Conservation (phyloP, 2,888 invertebrate species). For the Nemotelus nigrinus region DNA sequence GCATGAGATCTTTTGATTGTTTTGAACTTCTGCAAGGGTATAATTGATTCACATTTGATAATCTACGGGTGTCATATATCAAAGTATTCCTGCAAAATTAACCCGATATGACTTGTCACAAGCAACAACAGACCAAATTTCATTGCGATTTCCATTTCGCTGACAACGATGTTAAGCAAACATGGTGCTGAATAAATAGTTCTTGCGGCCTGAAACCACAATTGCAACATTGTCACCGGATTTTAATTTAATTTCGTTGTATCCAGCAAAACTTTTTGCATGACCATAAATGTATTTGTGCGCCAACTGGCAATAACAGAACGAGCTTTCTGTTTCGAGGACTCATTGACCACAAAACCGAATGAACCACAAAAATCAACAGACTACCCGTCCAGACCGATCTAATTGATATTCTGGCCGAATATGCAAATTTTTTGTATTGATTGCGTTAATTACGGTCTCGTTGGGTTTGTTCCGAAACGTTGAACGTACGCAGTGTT, state of each 20-base stretch:
- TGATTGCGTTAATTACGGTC: slow-evolving; percentile 46
- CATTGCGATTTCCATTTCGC: not conserved
- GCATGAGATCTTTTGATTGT: too few relatives aligned
- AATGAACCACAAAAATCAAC: slow-evolving; percentile 33
- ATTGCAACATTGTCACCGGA: slow-evolving; percentile 40
- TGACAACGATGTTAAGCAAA: not conserved
- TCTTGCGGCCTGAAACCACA: slow-evolving; percentile 8
- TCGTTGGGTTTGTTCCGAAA: slow-evolving; percentile 44
- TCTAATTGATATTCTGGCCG: slow-evolving; percentile 54
- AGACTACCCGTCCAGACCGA: slow-evolving; percentile 41
- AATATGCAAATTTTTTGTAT: slow-evolving; percentile 53
- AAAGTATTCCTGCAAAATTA: too few relatives aligned
- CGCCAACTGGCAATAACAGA: not conserved
- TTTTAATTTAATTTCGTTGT: slow-evolving; percentile 40
- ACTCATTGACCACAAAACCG: slow-evolving; percentile 46
- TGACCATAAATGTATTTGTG: not conserved
- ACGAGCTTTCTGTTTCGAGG: slow-evolving; percentile 39
- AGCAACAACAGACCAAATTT: too few relatives aligned
- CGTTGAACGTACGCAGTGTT: slow-evolving; percentile 45
- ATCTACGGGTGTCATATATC: too few relatives aligned
- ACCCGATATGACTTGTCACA: too few relatives aligned
- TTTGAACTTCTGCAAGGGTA: too few relatives aligned
- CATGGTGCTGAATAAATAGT: not conserved
- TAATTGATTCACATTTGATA: too few relatives aligned
- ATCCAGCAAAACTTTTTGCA: not conserved